Evolutionary conservation across 2,797 vertebrate genomes (phyloP).

Genomic region (Cuculus canorus): DNA sequence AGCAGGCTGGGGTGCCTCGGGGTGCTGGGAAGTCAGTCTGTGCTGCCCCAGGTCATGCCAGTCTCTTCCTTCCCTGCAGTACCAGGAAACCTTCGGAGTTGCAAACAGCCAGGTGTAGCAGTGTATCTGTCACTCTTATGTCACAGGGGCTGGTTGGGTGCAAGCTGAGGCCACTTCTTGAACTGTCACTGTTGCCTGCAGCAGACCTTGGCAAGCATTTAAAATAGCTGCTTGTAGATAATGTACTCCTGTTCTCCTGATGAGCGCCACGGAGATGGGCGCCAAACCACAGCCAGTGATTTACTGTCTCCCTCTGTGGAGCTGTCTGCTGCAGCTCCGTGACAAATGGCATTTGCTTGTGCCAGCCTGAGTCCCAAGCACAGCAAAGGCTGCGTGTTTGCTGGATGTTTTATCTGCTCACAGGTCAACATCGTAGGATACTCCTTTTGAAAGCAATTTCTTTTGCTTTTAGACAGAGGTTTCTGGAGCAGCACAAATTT

Average conservation of each 20-base stretch:
- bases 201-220: neutral
- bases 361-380: neutral
- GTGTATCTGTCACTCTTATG: neutral
- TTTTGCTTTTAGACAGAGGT: neutral
- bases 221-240: neutral
- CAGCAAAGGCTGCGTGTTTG: accelerated
- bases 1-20: neutral
- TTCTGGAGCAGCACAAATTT: neutral
- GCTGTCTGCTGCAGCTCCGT: neutral
- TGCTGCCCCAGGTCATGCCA: neutral
- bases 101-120: neutral
- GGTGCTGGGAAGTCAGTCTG: neutral
- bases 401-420: neutral
- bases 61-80: neutral
- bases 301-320: neutral
- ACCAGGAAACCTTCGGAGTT: neutral
- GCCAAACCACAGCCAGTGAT: neutral
- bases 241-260: neutral
- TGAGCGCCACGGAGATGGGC: accelerated
- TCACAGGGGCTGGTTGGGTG: accelerated
- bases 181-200: neutral
- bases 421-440: accelerated
- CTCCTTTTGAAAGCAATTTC: neutral
- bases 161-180: neutral
- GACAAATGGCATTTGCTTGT: neutral